phyloP scores from a whole-genome alignment of 2,113 vertebrate genomes.

The Aptenodytes forsteri region DNA sequence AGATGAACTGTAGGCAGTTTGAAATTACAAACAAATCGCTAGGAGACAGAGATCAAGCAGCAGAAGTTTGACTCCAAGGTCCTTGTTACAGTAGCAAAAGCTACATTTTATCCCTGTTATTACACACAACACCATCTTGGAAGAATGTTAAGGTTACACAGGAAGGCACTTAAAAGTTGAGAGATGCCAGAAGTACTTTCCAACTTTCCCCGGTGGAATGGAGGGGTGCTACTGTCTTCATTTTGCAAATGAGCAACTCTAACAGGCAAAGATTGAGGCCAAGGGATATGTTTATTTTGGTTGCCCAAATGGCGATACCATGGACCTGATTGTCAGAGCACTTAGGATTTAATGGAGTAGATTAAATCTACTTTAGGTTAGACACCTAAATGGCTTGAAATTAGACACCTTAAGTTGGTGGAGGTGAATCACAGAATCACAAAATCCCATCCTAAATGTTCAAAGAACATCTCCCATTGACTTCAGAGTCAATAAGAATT shows the following conservation, averaged over 20 bases:
- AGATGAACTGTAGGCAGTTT: not conserved
- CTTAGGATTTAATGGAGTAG: not conserved
- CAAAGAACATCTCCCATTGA: not conserved
- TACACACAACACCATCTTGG: not conserved
- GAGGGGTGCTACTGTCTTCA: not conserved
- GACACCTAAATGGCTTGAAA: not conserved
- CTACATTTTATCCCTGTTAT: not conserved
- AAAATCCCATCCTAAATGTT: not conserved
- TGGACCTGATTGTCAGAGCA: not conserved
- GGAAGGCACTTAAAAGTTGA: not conserved
- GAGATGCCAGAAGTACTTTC: not conserved
- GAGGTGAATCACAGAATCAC: not conserved
- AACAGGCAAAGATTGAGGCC: not conserved
- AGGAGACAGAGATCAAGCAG: not conserved
- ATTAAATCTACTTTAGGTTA: not conserved
- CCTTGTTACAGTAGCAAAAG: not conserved
- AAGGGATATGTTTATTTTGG: not conserved
- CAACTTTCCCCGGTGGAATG: not conserved
- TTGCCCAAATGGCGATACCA: not conserved
- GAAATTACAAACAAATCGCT: constrained; percentile 31
- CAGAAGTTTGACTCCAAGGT: not conserved
- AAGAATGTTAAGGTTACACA: not conserved
- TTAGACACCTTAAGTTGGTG: not conserved
- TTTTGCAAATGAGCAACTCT: not conserved
- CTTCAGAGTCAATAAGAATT: not conserved